phyloP scores from a whole-genome alignment of 2,113 vertebrate genomes.

The Aramus guarauna region DNA sequence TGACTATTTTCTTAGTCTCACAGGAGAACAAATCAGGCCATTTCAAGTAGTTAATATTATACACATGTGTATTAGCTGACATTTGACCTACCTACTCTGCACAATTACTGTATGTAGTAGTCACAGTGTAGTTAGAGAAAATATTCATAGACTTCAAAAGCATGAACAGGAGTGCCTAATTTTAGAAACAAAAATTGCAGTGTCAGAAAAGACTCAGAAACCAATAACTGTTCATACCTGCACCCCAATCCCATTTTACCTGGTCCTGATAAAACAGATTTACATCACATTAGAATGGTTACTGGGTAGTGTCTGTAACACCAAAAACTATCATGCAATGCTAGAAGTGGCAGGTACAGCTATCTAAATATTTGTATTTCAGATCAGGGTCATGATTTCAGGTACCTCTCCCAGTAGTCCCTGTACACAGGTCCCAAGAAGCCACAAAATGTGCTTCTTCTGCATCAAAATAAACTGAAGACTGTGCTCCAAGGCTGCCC shows the following conservation, averaged over 20 bases:
- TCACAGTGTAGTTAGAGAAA: not conserved
- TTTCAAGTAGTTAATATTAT: not conserved
- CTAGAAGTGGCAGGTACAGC: not conserved
- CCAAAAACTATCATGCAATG: not conserved
- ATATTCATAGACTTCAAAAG: not conserved
- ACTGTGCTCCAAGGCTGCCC: not conserved
- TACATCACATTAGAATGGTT: not conserved
- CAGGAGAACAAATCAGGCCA: not conserved
- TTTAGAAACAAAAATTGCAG: not conserved
- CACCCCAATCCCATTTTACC: not conserved
- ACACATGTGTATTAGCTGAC: not conserved
- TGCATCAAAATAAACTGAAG: not conserved
- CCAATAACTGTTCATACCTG: fast-evolving
- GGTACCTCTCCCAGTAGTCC: not conserved
- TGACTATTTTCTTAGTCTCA: not conserved
- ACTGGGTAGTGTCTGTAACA: not conserved
- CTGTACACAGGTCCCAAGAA: not conserved
- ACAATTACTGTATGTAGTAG: not conserved
- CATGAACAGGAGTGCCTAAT: not conserved
- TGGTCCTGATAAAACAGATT: not conserved
- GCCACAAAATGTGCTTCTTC: not conserved
- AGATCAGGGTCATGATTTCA: not conserved
- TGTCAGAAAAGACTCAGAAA: not conserved
- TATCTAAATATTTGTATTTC: not conserved
- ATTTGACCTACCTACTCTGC: not conserved